phyloP scores from a whole-genome alignment of 2,888 invertebrate species.

The Tetheella fluctuosa region DNA sequence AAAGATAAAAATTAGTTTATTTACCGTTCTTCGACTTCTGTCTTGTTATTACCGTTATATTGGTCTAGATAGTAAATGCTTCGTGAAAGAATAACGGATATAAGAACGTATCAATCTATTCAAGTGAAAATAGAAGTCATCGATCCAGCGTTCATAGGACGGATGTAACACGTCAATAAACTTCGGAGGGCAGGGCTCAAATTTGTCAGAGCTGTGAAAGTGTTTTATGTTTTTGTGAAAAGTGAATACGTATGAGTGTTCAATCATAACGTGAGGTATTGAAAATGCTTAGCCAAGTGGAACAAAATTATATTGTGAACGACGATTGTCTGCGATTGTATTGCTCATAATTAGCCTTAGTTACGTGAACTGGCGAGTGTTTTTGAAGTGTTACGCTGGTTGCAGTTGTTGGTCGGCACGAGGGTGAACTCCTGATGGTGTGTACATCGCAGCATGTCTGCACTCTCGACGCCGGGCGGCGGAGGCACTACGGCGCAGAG shows the following conservation, averaged over 20 bases:
- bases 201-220: constrained; percentile 74
- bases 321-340: constrained; percentile 42
- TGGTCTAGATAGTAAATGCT: constrained; percentile 44
- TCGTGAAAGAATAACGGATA: constrained; percentile 29
- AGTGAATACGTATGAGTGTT: constrained; percentile 27
- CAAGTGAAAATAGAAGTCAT: constrained; percentile 60
- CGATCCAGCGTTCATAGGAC: constrained; percentile 73
- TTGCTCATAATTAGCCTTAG: constrained; percentile 22
- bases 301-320: constrained; percentile 43
- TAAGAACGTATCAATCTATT: constrained; percentile 36
- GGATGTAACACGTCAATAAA: constrained; percentile 84
- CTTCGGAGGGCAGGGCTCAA: constrained; percentile 75
- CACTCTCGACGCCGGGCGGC: constrained; percentile 94
- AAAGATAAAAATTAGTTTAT: constrained; percentile 73
- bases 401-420: constrained; percentile 81
- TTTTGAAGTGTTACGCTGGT: constrained; percentile 49
- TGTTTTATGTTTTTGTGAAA: constrained; percentile 53
- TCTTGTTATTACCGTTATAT: constrained; percentile 72
- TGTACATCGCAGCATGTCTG: constrained; percentile 98
- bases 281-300: constrained; percentile 16
- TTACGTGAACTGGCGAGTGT: constrained; percentile 37
- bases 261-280: neutral
- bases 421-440: constrained; percentile 89
- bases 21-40: constrained; percentile 70
- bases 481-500: constrained; percentile 83